Percentiles rank a stretch among this genome's conserved stretches.
Conservation (phyloP, 2,797 vertebrate species). For the Astyanax mexicanus region DNA sequence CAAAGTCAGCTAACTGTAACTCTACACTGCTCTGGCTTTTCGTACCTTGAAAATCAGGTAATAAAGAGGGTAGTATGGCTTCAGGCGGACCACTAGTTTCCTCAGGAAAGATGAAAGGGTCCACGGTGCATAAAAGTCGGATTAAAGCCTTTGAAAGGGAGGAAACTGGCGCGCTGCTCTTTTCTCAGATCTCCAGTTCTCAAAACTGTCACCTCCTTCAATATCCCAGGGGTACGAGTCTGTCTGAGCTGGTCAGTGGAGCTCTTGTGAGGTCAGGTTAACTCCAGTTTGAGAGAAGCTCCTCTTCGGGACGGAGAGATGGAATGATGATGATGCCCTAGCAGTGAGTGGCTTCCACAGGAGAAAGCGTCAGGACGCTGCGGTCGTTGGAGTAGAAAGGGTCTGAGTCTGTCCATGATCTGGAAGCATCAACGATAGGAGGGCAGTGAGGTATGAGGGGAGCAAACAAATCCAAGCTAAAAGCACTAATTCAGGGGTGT, state of each 20-base stretch:
- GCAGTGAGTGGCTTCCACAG: constrained; percentile 84
- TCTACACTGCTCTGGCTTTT: constrained; percentile 47
- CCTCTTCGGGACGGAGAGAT: constrained; percentile 30
- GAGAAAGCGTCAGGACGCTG: constrained; percentile 95
- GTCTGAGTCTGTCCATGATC: constrained; percentile 92
- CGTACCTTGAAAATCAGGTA: constrained; percentile 64
- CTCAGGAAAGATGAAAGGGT: constrained; percentile 48
- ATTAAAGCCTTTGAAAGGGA: constrained; percentile 55
- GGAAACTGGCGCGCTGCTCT: neutral
- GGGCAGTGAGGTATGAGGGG: constrained; percentile 59
- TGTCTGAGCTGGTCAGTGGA: constrained; percentile 13
- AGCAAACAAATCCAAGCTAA: neutral
- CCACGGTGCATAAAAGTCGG: constrained; percentile 29
- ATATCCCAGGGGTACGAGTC: neutral
- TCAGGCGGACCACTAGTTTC: constrained; percentile 58
- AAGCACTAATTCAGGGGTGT: neutral
- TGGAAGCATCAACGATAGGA: constrained; percentile 88
- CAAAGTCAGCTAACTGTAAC: constrained; percentile 63
- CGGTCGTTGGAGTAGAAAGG: constrained; percentile 93
- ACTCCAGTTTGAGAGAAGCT: neutral
- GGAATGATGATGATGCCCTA: constrained; percentile 58
- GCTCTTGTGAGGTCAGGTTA: neutral
- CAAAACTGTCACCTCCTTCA: neutral
- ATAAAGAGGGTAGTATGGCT: constrained; percentile 73
- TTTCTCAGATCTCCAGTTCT: neutral